phyloP scores from a whole-genome alignment of 2,888 invertebrate species.

The Nomada ruficornis region DNA sequence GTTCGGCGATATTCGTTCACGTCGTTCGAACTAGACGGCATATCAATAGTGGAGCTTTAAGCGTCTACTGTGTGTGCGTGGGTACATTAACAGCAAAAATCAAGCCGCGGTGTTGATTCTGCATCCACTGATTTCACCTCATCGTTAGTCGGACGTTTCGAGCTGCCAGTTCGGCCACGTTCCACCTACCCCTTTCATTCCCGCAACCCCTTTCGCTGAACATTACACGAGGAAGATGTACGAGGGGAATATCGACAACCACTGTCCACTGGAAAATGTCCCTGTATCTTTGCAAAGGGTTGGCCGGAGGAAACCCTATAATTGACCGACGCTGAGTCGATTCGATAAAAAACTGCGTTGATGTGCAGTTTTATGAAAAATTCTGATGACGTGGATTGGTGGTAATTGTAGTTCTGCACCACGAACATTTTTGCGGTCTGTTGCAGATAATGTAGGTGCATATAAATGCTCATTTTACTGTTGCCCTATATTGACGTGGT shows the following conservation, averaged over 20 bases:
- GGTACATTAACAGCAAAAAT: slow-evolving; percentile 75
- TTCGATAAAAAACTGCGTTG: slow-evolving; percentile 35
- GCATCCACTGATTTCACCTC: slow-evolving; percentile 69
- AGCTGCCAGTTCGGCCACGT: slow-evolving; percentile 53
- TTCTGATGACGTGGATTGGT: not conserved
- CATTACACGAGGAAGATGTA: slow-evolving; percentile 70
- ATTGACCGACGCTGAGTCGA: slow-evolving; percentile 56
- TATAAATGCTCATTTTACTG: not conserved
- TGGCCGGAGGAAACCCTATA: slow-evolving; percentile 37
- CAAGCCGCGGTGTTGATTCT: slow-evolving; percentile 71
- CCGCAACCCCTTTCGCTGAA: slow-evolving; percentile 38
- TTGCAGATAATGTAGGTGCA: not conserved
- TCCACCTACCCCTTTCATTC: slow-evolving; percentile 3
- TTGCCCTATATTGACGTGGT: not conserved
- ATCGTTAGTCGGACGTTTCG: slow-evolving; percentile 64
- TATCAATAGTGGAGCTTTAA: slow-evolving; percentile 36
- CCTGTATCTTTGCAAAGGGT: slow-evolving; percentile 58
- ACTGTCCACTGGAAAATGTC: slow-evolving; percentile 74
- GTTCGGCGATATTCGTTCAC: not conserved
- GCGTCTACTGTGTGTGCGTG: slow-evolving; percentile 52
- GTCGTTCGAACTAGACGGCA: slow-evolving; percentile 24
- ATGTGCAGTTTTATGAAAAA: slow-evolving; percentile 16
- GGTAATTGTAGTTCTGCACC: not conserved
- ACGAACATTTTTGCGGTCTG: not conserved
- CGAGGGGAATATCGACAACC: slow-evolving; percentile 77